A percentile compares a stretch with the other conserved stretches of the same genome.
Conservation (phyloP, 2,797 vertebrate genomes). For the Parotocinclus haroldoi region DNA sequence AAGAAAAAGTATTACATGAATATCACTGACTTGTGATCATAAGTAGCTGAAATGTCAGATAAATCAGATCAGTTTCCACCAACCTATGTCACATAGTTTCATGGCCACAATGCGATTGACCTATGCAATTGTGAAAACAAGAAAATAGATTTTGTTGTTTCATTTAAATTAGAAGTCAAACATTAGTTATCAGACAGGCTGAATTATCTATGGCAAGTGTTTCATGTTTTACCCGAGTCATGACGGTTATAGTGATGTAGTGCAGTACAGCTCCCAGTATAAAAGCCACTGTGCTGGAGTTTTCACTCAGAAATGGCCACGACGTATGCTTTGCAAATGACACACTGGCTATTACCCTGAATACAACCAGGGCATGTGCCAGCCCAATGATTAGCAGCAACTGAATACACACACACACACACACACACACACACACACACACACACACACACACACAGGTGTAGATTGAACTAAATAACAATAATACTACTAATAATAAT, state of each 20-base stretch:
- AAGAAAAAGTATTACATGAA: slow-evolving; percentile 17
- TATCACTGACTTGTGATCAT: neutral
- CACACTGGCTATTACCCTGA: slow-evolving; percentile 77
- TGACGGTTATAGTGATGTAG: slow-evolving; percentile 83
- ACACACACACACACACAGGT: slow-evolving; percentile 17
- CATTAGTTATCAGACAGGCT: too few relatives aligned
- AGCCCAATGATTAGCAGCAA: slow-evolving; percentile 83
- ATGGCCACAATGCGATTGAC: slow-evolving; percentile 81
- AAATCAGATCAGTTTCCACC: slow-evolving; percentile 37
- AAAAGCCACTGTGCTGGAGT: slow-evolving; percentile 74
- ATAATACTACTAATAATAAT: too few relatives aligned
- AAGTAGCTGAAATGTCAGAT: neutral
- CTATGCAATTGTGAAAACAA: slow-evolving; percentile 61
- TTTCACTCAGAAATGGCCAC: slow-evolving; percentile 63
- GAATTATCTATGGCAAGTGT: neutral
- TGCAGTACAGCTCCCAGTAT: slow-evolving; percentile 83
- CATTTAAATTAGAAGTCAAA: neutral
- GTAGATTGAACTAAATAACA: neutral
- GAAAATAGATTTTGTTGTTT: neutral
- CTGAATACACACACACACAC: slow-evolving; percentile 59
- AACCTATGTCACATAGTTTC: slow-evolving; percentile 85
- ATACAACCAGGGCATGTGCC: slow-evolving; percentile 82
- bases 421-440: slow-evolving; percentile 22
- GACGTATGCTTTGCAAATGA: slow-evolving; percentile 61
- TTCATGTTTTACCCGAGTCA: slow-evolving; percentile 79